Evolutionary conservation across 2,113 vertebrate species (phyloP).

Genomic region (Ivindomyrus marchei): DNA sequence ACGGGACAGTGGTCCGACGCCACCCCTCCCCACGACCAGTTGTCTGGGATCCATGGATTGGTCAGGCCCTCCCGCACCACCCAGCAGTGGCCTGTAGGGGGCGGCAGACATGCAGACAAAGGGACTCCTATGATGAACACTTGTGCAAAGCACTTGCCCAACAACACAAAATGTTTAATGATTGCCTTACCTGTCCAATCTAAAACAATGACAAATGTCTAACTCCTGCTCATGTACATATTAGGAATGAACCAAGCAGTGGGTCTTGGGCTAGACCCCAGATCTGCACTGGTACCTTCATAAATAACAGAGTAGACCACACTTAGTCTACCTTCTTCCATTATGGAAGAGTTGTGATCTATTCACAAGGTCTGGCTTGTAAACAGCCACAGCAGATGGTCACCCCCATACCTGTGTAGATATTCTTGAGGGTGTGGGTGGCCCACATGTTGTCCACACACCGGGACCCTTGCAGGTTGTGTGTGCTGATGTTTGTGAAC

Average conservation of each 20-base stretch:
- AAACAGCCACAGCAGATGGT: background rate
- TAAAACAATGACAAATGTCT: background rate
- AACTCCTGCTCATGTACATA: background rate
- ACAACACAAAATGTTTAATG: background rate
- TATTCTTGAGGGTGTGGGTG: constrained; percentile 78
- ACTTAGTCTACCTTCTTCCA: background rate
- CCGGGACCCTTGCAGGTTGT: constrained; percentile 76
- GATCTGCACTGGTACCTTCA: background rate
- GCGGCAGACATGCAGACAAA: background rate
- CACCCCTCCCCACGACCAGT: constrained; percentile 95
- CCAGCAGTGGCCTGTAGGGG: constrained; percentile 70
- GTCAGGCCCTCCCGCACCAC: constrained; percentile 88
- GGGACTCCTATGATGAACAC: background rate
- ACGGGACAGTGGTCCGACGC: constrained; percentile 86
- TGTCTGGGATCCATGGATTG: constrained; percentile 92
- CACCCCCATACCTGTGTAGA: constrained; percentile 72
- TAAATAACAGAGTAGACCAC: background rate
- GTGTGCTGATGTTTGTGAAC: constrained; percentile 93
- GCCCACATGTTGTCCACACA: constrained; percentile 91
- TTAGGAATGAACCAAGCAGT: background rate
- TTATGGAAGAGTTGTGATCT: background rate
- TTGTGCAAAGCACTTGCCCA: background rate
- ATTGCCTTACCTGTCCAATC: background rate
- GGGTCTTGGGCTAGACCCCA: background rate
- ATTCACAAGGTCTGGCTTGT: background rate